Percentiles rank a stretch among this genome's conserved stretches.
phyloP scores from a whole-genome alignment of 2,113 vertebrate genomes.

The Mustela nigripes region DNA sequence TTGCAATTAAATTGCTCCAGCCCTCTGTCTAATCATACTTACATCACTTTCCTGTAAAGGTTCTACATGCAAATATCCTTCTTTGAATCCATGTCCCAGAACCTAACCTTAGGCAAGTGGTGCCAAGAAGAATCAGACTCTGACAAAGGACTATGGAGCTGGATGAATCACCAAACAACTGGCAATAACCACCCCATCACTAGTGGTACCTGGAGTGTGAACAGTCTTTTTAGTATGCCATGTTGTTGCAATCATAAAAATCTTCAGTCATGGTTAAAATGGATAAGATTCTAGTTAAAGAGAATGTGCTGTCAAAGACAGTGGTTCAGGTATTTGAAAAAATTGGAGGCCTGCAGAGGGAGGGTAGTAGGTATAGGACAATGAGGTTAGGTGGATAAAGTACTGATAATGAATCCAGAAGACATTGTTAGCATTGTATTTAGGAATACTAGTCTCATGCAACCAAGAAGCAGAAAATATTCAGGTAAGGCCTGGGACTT shows the following conservation, averaged over 20 bases:
- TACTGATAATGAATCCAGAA: not conserved
- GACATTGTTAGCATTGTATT: not conserved
- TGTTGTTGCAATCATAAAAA: not conserved
- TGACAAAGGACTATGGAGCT: conserved; percentile 6
- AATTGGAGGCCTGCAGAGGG: not conserved
- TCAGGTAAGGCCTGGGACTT: not conserved
- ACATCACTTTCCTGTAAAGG: not conserved
- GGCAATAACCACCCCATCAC: not conserved
- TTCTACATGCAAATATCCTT: not conserved
- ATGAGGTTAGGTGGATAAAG: not conserved
- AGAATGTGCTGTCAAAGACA: not conserved
- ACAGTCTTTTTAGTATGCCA: not conserved
- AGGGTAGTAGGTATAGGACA: not conserved
- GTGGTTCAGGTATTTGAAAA: not conserved
- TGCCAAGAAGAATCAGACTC: not conserved
- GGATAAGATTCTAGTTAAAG: not conserved
- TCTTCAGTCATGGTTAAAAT: not conserved
- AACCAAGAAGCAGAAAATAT: not conserved
- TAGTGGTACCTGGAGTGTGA: not conserved
- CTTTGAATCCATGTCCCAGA: not conserved
- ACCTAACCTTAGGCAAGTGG: not conserved
- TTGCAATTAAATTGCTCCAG: not conserved
- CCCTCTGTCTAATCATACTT: not conserved
- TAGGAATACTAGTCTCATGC: not conserved
- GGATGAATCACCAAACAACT: not conserved